Evolutionary conservation across 2,113 vertebrate species (phyloP).

Genomic region (Protobothrops mucrosquamatus): DNA sequence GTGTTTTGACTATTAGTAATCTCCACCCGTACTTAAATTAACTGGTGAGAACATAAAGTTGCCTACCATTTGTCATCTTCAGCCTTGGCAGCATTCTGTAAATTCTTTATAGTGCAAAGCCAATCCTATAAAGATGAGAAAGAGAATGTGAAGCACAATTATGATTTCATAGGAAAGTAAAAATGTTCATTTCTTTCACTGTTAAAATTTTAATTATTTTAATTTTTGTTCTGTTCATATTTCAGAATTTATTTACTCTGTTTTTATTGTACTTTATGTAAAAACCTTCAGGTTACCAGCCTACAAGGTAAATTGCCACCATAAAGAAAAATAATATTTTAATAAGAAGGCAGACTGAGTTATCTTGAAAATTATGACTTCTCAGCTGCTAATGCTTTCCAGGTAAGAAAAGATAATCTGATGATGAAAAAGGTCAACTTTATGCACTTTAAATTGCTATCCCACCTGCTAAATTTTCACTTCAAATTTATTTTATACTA

Average conservation of each 20-base stretch:
- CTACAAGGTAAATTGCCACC: not conserved
- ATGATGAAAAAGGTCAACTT: not conserved
- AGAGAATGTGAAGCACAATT: not conserved
- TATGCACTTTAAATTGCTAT: not conserved
- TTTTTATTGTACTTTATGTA: not conserved
- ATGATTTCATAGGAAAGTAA: not conserved
- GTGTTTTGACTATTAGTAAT: not conserved
- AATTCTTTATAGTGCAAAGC: not conserved
- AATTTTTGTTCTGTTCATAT: not conserved
- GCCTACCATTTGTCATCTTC: not conserved
- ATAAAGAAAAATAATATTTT: not conserved
- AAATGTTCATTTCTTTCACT: not conserved
- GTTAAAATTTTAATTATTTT: not conserved
- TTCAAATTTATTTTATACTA: not conserved
- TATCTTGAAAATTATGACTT: not conserved
- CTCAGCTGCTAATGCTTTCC: not conserved
- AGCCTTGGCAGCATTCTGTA: not conserved
- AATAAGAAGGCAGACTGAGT: not conserved
- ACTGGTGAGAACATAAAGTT: not conserved
- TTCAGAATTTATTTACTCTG: not conserved
- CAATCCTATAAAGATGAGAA: not conserved
- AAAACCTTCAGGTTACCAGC: not conserved
- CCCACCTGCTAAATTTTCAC: not conserved
- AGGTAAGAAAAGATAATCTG: not conserved
- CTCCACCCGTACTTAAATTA: not conserved